Evolutionary conservation across 2,113 vertebrate species (phyloP).

Genomic region (Pollimyrus isidori): DNA sequence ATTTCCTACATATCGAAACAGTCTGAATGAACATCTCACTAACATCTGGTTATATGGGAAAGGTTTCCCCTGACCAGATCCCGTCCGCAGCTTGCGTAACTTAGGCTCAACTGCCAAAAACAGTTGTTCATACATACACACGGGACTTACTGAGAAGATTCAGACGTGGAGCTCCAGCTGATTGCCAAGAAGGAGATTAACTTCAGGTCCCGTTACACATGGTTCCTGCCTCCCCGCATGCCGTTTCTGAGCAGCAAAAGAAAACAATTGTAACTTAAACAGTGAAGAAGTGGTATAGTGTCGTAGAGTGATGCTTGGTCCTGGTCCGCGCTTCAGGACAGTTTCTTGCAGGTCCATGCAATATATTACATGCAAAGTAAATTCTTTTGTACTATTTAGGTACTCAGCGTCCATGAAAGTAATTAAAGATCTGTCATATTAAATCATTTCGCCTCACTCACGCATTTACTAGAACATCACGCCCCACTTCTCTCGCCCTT

Average conservation of each 20-base stretch:
- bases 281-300: neutral
- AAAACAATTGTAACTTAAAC: neutral
- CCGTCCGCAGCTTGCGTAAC: neutral
- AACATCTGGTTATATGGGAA: neutral
- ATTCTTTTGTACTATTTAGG: neutral
- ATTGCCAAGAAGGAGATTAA: neutral
- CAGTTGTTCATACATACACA: neutral
- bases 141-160: neutral
- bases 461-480: neutral
- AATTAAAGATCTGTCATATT: conserved; percentile 24
- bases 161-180: neutral
- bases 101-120: neutral
- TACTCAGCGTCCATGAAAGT: neutral
- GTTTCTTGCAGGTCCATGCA: neutral
- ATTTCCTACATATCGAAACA: neutral
- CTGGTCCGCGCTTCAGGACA: neutral
- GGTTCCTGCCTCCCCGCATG: neutral
- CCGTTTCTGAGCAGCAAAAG: neutral
- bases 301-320: neutral
- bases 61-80: neutral
- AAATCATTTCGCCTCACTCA: conserved; percentile 19
- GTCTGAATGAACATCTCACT: neutral
- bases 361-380: neutral
- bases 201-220: neutral
- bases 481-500: neutral